Evolutionary conservation across 2,888 invertebrate genomes (phyloP).

Genomic region (Bibio marci): DNA sequence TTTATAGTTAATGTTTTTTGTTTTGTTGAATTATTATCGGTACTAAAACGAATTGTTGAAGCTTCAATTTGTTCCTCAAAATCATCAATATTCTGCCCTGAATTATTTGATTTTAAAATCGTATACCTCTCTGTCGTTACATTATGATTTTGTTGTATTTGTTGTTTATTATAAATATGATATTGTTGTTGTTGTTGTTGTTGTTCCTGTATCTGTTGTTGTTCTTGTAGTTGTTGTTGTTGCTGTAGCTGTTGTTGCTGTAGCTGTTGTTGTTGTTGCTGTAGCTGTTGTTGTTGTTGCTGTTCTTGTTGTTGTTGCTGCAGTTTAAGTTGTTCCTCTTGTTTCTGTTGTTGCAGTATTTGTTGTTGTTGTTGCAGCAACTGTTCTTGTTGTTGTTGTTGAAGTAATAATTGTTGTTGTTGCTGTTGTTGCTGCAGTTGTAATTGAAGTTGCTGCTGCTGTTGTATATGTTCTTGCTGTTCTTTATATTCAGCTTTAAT

Average conservation of each 20-base stretch:
- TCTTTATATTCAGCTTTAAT: background rate
- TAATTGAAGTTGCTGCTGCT: background rate
- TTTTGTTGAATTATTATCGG: constrained; percentile 20
- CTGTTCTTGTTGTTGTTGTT: background rate
- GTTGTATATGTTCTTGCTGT: constrained; percentile 3
- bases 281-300: background rate
- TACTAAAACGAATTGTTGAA: constrained; percentile 23
- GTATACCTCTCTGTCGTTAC: background rate
- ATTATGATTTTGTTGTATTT: background rate
- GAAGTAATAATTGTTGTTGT: background rate
- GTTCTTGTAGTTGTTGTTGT: background rate
- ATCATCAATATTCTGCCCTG: constrained; percentile 8
- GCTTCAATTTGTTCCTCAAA: constrained; percentile 24
- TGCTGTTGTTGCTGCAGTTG: constrained; percentile 4
- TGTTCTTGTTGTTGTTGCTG: background rate
- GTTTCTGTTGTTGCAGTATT: background rate
- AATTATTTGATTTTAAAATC: background rate
- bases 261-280: constrained; percentile 2
- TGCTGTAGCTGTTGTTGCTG: background rate
- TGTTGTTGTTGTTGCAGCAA: background rate
- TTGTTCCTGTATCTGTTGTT: background rate
- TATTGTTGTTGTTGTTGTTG: background rate
- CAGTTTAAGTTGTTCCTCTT: background rate
- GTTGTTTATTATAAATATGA: background rate
- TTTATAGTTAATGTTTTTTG: constrained; percentile 29